These are phyloP conservation scores for Drosophila limbata DNA, from an alignment of 2,888 invertebrate genomes.

Conservation along the genomic window DNA sequence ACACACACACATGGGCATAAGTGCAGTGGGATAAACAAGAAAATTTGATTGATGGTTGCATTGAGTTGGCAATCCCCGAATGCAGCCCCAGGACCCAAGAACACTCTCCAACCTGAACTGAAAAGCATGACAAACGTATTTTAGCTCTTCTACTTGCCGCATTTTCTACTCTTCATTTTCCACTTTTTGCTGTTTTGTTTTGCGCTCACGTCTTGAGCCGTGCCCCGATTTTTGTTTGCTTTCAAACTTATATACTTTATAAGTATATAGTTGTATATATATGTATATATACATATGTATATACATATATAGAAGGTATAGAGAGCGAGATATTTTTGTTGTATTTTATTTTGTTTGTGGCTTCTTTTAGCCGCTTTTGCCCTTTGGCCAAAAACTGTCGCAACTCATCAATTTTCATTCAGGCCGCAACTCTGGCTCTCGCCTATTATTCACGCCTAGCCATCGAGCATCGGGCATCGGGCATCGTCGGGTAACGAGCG, in stretches of 20 bases:
- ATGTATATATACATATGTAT: conserved; percentile 4
- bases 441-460: conserved; percentile 76
- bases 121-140: conserved; percentile 69
- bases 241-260: background rate
- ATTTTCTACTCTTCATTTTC: conserved; percentile 9
- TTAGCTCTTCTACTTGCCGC: conserved; percentile 15
- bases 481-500: conserved; percentile 42
- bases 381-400: conserved; percentile 82
- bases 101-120: conserved; percentile 28
- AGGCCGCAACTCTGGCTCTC: conserved; percentile 53
- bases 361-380: conserved; percentile 62
- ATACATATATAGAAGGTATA: background rate
- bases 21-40: conserved; percentile 38
- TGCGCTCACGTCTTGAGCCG: conserved; percentile 33
- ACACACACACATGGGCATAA: conserved; percentile 3
- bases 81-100: conserved; percentile 49
- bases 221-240: conserved; percentile 38
- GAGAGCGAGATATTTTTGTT: conserved; percentile 8
- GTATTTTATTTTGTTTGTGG: conserved; percentile 35
- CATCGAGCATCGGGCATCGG: conserved; percentile 20
- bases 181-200: conserved; percentile 8
- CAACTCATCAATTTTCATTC: conserved; percentile 82
- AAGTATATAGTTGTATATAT: conserved; percentile 2
- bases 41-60: conserved; percentile 75
- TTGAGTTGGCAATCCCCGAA: conserved; percentile 66